Base-by-base conservation (phyloP, 2,888 invertebrate species). In the Nysson spinosus region DNA sequence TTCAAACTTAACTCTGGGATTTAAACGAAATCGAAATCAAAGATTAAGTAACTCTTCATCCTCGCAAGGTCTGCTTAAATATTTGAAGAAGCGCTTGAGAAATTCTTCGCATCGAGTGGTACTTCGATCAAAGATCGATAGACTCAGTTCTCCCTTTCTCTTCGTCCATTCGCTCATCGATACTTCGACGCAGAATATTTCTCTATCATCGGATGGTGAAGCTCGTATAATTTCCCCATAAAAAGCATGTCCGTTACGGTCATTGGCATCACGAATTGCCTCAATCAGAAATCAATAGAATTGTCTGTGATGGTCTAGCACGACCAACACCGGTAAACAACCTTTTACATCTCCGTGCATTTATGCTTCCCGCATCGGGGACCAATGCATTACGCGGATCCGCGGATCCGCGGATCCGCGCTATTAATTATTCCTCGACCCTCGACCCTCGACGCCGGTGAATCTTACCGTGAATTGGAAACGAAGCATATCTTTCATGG, bases 251-350 rank as follows among this genome's bases (percentile, higher is more conserved):
- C 54, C 54, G 44, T 50, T 47, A 57, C 40, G 42, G 49, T 54
- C 40, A 65, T 54, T 67, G 67, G 50, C 50, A 55, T 68, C 52
- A 42, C n/a, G 49, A 55, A 65, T 68, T 68, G 60, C 66, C 42
- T 55, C 67, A 55, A 68, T 65, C 60, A 68, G 65, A 68, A 68
- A 68, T 68, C 67, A 55, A 68, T 68, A 68, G 55, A 11, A 30
- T 42, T 34, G 65, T 68, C n/a, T n/a, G n/a, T n/a, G n/a, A n/a
- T n/a, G n/a, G n/a, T n/a, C 67, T 54, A 68, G 37, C 34, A 16
- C 20, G 37, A 35, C 42, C 35, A 19, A 56, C 30, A 12, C 6
- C 16, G 14, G 26, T 54, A 47, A 55, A 26, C 60, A 20, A 35
- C 5, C 37, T 20, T 43, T 28, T n/a, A 6, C 54, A 24, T 49